Evolutionary conservation across 2,113 vertebrate genomes (phyloP).

Genomic region (Junco hyemalis): DNA sequence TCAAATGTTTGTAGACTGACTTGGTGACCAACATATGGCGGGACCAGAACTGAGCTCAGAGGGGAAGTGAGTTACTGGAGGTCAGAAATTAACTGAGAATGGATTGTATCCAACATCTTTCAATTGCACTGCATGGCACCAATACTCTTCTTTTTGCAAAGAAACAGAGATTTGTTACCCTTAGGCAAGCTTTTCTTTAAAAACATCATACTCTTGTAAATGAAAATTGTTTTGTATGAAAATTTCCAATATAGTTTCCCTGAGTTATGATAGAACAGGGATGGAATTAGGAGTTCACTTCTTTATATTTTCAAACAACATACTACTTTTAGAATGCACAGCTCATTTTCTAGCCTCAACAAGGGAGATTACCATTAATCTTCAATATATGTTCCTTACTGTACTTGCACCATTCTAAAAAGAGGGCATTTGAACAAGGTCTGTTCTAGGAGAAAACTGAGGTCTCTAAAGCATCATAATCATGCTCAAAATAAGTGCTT

Average conservation of each 20-base stretch:
- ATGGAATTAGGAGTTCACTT: constrained; percentile 7
- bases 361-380: background rate
- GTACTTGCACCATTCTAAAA: background rate
- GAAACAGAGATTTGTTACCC: background rate
- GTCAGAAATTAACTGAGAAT: constrained; percentile 15
- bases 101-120: background rate
- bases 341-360: background rate
- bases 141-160: background rate
- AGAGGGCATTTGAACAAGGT: background rate
- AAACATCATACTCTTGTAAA: background rate
- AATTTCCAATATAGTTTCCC: background rate
- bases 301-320: constrained; percentile 12
- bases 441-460: background rate
- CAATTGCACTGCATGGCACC: background rate
- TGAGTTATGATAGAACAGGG: background rate
- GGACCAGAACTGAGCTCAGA: constrained; percentile 20
- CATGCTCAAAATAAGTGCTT: background rate
- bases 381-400: background rate
- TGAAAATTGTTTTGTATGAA: background rate
- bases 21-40: constrained; percentile 31
- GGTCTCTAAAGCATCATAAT: background rate
- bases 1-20: background rate
- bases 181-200: background rate
- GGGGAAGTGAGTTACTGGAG: constrained; percentile 19
- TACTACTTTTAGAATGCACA: background rate